Evolutionary conservation across 2,113 vertebrate species (phyloP).

Genomic region (Dasyurus viverrinus): DNA sequence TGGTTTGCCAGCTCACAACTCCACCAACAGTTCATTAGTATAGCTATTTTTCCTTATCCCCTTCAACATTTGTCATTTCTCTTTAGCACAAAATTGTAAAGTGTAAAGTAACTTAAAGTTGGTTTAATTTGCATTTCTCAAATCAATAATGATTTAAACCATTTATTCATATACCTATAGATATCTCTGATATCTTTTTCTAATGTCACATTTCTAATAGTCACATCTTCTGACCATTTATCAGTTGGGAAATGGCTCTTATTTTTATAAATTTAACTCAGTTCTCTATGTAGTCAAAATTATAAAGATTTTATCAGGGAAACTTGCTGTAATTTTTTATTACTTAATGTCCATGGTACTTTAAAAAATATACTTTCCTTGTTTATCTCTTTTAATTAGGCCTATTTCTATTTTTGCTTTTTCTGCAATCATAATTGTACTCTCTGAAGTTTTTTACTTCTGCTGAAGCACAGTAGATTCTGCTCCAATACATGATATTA

Average conservation of each 20-base stretch:
- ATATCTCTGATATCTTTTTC: not conserved
- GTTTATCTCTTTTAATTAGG: not conserved
- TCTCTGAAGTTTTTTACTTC: not conserved
- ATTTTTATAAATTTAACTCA: not conserved
- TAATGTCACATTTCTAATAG: not conserved
- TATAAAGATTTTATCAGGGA: no score
- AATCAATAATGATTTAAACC: not conserved
- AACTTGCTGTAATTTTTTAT: no score
- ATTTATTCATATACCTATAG: not conserved
- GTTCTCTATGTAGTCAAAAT: not conserved
- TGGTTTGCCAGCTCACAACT: not conserved
- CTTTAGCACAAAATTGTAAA: not conserved
- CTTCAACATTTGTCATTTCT: not conserved
- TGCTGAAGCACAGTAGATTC: not conserved
- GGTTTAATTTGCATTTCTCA: not conserved
- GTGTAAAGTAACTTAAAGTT: not conserved
- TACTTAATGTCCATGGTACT: not conserved
- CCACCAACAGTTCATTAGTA: not conserved
- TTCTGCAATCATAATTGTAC: not conserved
- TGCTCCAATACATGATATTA: not conserved
- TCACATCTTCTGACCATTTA: not conserved
- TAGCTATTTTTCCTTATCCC: not conserved
- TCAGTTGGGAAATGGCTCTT: not conserved
- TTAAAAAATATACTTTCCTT: not conserved
- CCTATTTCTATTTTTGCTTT: not conserved